Percentiles rank a stretch among this genome's conserved stretches.
Conservation (phyloP, 2,888 invertebrate genomes). For the Allacma fusca region DNA sequence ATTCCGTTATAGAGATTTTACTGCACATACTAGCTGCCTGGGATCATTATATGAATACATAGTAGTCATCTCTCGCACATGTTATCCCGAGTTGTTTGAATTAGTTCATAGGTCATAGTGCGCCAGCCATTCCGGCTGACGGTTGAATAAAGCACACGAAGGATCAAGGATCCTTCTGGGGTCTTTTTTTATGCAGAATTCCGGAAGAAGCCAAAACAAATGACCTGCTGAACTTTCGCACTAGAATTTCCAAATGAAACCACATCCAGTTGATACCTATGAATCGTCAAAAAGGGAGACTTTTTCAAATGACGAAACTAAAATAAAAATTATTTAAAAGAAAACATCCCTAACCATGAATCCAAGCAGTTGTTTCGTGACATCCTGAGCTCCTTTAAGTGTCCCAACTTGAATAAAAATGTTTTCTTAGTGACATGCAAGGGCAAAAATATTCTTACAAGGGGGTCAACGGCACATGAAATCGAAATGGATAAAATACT, state of each 20-base stretch:
- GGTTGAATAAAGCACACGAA: constrained; percentile 94
- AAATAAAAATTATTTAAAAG: constrained; percentile 33
- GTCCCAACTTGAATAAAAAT: constrained; percentile 97
- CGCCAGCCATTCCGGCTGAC: constrained; percentile 99
- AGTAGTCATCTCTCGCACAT: constrained; percentile 97
- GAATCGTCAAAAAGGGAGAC: constrained; percentile 58
- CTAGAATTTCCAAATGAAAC: constrained; percentile 96
- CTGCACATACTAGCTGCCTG: constrained; percentile 99
- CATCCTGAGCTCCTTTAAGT: constrained; percentile 95
- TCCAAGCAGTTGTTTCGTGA: constrained; percentile 94
- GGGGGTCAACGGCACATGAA: constrained; percentile 98
- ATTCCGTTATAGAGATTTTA: too few species aligned
- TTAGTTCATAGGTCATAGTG: constrained; percentile 99
- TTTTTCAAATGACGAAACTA: constrained; percentile 17
- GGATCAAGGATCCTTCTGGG: constrained; percentile 98
- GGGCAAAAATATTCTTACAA: constrained; percentile 99
- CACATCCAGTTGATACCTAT: constrained; percentile 91
- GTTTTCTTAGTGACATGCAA: constrained; percentile 99
- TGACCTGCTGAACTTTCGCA: constrained; percentile 94
- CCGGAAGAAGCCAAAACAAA: constrained; percentile 97
- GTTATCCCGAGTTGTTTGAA: constrained; percentile 98
- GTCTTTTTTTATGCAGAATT: constrained; percentile 99
- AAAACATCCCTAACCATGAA: constrained; percentile 87
- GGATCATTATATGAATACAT: too few species aligned
- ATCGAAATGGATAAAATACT: constrained; percentile 94